Base-by-base conservation (phyloP, 2,888 invertebrate genomes). In the Nowickia ferox region DNA sequence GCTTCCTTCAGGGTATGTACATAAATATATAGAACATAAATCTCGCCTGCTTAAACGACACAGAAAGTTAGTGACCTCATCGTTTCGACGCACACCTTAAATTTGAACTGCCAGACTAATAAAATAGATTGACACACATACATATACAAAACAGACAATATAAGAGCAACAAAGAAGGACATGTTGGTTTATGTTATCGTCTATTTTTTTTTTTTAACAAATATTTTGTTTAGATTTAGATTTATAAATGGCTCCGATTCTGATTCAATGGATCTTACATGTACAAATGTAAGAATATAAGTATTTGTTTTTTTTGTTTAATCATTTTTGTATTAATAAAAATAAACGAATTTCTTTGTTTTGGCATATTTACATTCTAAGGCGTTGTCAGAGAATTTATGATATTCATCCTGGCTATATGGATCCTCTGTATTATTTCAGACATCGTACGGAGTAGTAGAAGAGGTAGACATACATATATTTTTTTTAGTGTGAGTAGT, bases 381-480 rank as follows among this genome's bases (percentile, higher is more conserved):
- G 91, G 96, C 95, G 91, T 95, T 95, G 93, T 96, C 96, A 94
- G 95, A 96, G 93, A 96, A 96, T 93, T 95, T 95, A 92, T 96
- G 96, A 93, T 96, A 96, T 93, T 96, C 96, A 93, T 96, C 95
- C 93, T 95, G 95, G 77, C 96, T 95, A 91, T 95, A 94, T 87
- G 91, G 89, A 88, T 92, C 89, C 89, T 91, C 90, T 90, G 89
- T 83, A 76, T 61, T 74, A 66, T 42, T 72, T 40, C 9, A 69
- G 65, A 79, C 75, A 74, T 79, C 86, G 53, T 78, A 78, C 75
- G 66, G 15, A 57, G 75, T 42, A 30, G 76, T 72, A 71, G 80
- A 38, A 79, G 72, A 42, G 61, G 68, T 30, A 74, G 76, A 46
- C 40, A 79, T 59, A 65, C 71, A 74, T 71, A 71, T 57, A 15